Conservation (phyloP, 2,888 invertebrate species). For the Morpho deidamia region DNA sequence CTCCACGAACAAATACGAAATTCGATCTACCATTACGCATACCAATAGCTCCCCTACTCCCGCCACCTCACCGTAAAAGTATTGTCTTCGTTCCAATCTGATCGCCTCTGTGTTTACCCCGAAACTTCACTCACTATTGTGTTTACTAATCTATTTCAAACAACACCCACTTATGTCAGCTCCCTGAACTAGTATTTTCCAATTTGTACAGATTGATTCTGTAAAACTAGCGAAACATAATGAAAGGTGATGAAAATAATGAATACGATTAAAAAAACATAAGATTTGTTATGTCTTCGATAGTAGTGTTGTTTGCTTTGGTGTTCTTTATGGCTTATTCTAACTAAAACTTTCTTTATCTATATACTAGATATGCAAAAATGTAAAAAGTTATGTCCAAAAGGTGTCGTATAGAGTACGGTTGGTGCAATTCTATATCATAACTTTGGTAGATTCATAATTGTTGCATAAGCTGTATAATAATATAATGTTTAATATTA, state of each 20-base stretch:
- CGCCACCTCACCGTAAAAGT: constrained; percentile 44
- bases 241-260: constrained; percentile 21
- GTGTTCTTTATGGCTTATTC: background rate
- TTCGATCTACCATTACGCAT: constrained; percentile 76
- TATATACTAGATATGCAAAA: too few species aligned
- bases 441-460: too few species aligned
- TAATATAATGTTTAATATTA: too few species aligned
- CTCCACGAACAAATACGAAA: constrained; percentile 77
- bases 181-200: constrained; percentile 22
- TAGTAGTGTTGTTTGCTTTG: constrained; percentile 19
- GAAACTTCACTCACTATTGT: constrained; percentile 37
- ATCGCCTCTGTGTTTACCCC: constrained; percentile 36
- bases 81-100: constrained; percentile 62
- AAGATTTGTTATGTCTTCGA: constrained; percentile 21
- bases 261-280: constrained; percentile 23
- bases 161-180: constrained; percentile 25
- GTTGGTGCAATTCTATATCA: too few species aligned
- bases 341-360: too few species aligned
- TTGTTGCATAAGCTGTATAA: too few species aligned
- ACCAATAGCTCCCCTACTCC: constrained; percentile 63
- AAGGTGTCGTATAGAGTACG: too few species aligned
- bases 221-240: constrained; percentile 8
- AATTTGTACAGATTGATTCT: constrained; percentile 16
- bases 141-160: constrained; percentile 38
- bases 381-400: too few species aligned